These are phyloP conservation scores for Cyaniris semiargus DNA, from an alignment of 2,888 invertebrate species.

Conservation along the genomic window DNA sequence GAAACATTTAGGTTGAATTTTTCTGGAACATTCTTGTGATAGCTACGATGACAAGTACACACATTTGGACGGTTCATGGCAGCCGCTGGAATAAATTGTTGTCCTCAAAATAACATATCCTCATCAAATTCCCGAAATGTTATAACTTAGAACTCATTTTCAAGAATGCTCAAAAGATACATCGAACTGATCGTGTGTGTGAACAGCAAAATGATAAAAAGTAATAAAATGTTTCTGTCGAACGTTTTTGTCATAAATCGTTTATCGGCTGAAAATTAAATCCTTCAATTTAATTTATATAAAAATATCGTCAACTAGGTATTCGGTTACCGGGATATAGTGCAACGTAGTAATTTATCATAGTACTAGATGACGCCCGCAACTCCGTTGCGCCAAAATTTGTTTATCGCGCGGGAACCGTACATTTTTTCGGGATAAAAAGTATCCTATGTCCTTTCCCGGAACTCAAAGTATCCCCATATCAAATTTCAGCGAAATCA, in stretches of 20 bases:
- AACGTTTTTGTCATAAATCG: background rate
- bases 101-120: background rate
- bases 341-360: too few species aligned
- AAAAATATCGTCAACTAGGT: too few species aligned
- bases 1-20: background rate
- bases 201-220: background rate
- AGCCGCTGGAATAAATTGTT: background rate
- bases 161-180: background rate
- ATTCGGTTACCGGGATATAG: too few species aligned
- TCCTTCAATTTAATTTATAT: too few species aligned
- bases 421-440: too few species aligned
- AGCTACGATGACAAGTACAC: background rate
- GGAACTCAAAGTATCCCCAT: too few species aligned
- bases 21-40: background rate
- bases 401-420: too few species aligned
- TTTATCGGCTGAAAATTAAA: constrained; percentile 13
- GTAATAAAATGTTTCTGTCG: background rate
- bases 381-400: too few species aligned
- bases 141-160: background rate
- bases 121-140: background rate
- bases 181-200: background rate
- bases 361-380: too few species aligned
- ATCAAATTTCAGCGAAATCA: too few species aligned
- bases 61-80: background rate
- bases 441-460: too few species aligned